These are phyloP conservation scores for Aphaenogaster rudis DNA, from an alignment of 1,140 invertebrate species.

Conservation along the genomic window DNA sequence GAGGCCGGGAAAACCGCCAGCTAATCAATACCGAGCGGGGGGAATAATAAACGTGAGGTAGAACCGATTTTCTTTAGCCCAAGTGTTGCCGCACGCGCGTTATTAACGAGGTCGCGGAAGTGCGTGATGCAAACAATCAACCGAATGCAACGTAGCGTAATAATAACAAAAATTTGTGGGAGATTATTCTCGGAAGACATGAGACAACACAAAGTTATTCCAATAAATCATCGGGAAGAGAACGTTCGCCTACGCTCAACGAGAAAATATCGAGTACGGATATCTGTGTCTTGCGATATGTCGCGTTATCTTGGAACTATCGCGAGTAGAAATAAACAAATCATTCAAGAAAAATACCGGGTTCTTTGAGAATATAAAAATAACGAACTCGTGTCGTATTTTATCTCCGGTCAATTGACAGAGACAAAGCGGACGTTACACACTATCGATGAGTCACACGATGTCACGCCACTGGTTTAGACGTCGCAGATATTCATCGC, in stretches of 20 bases:
- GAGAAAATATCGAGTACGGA: not conserved
- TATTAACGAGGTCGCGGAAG: not conserved
- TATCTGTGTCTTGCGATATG: not conserved
- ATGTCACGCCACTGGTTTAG: conserved; percentile 42
- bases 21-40: conserved; percentile 25
- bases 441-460: conserved; percentile 31
- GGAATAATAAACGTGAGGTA: conserved; percentile 5
- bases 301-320: conserved; percentile 15
- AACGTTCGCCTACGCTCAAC: not conserved
- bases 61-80: not conserved
- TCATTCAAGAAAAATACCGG: not conserved
- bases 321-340: not conserved
- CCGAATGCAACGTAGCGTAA: not conserved
- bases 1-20: conserved; percentile 43
- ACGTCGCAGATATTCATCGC: conserved; percentile 29
- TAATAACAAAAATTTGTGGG: not conserved
- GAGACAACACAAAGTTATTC: not conserved
- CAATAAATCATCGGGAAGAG: not conserved
- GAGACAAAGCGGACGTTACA: conserved; percentile 23
- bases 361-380: not conserved
- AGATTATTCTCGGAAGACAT: not conserved
- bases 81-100: not conserved
- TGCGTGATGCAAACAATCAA: not conserved
- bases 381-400: not conserved
- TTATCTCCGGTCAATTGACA: conserved; percentile 34